Evolutionary conservation across 2,888 invertebrate genomes (phyloP).

Genomic region (Pollenia angustigena): DNA sequence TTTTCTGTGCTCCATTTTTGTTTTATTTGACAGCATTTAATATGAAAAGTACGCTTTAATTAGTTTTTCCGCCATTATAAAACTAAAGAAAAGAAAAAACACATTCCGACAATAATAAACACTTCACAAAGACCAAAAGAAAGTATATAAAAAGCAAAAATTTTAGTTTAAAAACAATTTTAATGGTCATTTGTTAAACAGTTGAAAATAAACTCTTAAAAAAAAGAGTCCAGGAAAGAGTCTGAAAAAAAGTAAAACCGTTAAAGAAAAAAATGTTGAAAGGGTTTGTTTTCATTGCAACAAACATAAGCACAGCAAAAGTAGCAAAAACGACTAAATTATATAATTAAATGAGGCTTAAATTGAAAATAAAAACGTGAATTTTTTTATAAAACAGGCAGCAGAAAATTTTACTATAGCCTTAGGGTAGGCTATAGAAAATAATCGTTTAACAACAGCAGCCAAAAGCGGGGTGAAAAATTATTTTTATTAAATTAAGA

Average conservation of each 20-base stretch:
- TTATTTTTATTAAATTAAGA: no score
- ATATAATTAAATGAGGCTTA: constrained; percentile 1
- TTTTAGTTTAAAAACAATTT: background rate
- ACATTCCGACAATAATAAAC: background rate
- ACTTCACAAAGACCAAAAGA: background rate
- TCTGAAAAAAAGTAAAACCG: background rate
- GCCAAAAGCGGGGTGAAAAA: no score
- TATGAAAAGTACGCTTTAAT: background rate
- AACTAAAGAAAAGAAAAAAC: background rate
- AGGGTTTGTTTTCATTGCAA: no score
- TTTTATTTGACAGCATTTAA: background rate
- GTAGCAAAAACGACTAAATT: background rate
- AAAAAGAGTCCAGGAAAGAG: background rate
- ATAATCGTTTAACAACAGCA: no score
- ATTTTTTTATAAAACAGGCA: background rate
- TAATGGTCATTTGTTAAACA: constrained; percentile 18
- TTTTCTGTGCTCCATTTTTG: background rate
- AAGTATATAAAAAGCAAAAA: background rate
- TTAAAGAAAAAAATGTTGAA: background rate
- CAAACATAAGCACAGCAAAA: no score
- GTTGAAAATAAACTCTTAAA: background rate
- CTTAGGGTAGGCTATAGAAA: background rate
- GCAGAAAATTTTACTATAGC: background rate
- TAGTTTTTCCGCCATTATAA: constrained; percentile 4
- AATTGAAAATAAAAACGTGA: background rate